A percentile compares a stretch with the other conserved stretches of the same genome.
These are phyloP conservation scores for Metellina segmentata DNA, from an alignment of 2,888 invertebrate genomes.

Conservation along the genomic window DNA sequence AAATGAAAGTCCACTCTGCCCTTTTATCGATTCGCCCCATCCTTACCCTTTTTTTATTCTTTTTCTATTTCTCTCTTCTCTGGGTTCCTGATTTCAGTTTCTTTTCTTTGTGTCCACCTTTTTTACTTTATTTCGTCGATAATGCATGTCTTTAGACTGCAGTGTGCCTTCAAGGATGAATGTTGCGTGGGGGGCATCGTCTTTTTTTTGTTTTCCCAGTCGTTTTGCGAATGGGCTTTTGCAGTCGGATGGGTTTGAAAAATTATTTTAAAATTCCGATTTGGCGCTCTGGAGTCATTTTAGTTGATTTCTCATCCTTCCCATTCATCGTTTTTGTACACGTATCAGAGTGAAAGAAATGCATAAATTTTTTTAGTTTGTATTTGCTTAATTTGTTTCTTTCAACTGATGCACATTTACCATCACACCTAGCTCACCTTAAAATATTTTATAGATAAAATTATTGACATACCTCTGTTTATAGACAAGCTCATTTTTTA, in stretches of 20 bases:
- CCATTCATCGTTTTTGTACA: too few species aligned
- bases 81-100: constrained; percentile 48
- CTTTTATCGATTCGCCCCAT: constrained; percentile 52
- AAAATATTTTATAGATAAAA: too few species aligned
- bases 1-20: constrained; percentile 45
- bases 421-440: too few species aligned
- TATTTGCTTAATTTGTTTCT: too few species aligned
- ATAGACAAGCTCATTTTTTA: too few species aligned
- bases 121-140: constrained; percentile 40
- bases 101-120: constrained; percentile 23
- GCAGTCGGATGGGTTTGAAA: background rate
- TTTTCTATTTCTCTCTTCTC: background rate
- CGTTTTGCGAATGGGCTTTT: background rate
- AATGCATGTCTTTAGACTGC: constrained; percentile 35
- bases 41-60: constrained; percentile 25
- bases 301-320: background rate
- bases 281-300: background rate
- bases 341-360: too few species aligned
- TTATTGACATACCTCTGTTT: too few species aligned
- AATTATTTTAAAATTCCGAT: background rate
- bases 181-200: background rate
- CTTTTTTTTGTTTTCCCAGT: background rate
- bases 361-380: too few species aligned
- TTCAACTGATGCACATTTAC: too few species aligned
- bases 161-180: constrained; percentile 8